Percentiles rank a stretch among this genome's conserved stretches.
Conservation (phyloP, 2,888 invertebrate species). For the Drosophila kuntzei region DNA sequence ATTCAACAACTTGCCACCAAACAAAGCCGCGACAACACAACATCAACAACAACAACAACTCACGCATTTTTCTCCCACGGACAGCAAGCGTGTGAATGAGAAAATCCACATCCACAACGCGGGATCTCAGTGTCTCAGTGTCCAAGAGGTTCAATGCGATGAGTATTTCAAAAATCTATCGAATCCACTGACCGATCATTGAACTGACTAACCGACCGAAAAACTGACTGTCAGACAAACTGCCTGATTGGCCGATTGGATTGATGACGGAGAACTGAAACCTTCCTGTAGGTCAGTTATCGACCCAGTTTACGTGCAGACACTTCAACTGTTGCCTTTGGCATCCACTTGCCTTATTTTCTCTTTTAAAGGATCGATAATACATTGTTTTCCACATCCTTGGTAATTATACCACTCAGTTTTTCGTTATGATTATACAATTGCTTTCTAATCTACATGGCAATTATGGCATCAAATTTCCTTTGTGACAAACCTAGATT, state of each 20-base stretch:
- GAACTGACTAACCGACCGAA: conserved; percentile 13
- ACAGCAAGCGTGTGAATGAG: conserved; percentile 73
- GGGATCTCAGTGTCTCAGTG: background rate
- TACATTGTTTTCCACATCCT: background rate
- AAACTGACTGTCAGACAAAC: background rate
- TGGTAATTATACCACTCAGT: background rate
- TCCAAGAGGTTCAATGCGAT: conserved; percentile 34
- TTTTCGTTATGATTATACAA: background rate
- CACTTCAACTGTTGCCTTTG: background rate
- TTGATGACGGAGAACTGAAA: background rate
- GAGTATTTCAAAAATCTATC: conserved; percentile 76
- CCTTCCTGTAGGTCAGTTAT: conserved; percentile 70
- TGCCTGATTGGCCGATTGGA: background rate
- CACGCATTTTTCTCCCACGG: conserved; percentile 79
- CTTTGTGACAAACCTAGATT: too few relatives aligned
- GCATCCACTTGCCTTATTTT: background rate
- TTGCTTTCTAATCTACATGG: conserved; percentile 1
- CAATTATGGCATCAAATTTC: too few relatives aligned
- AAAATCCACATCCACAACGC: conserved; percentile 27
- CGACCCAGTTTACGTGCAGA: conserved; percentile 72
- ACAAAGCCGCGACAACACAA: conserved; percentile 24
- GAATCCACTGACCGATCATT: conserved; percentile 39
- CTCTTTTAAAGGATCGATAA: background rate
- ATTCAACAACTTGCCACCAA: conserved; percentile 27
- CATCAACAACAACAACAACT: conserved; percentile 18